Evolutionary conservation across 2,888 invertebrate genomes (phyloP), one percentile per base, ranked within the genome.

Genomic region (Eupithecia pulchellata): DNA sequence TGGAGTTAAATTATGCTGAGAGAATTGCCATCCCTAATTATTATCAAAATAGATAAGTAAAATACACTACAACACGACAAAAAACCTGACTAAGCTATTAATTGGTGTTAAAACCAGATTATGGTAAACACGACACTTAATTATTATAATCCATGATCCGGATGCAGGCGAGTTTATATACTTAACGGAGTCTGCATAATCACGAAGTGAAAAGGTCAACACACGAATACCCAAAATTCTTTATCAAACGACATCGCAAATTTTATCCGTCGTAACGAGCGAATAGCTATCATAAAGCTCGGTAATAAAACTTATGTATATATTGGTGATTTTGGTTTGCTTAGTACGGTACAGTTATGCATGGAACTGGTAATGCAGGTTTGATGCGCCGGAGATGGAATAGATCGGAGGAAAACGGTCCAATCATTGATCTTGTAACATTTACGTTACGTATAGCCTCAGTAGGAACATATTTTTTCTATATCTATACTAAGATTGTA

Each of bases 291-390:
- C 72, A 67, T 76, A 78, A 76, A 75, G 34, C 9, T 52, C 30
- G 32, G 55, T 42, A 65, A 73, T 77, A 78, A 75, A 77, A 76
- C 68, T 66, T 62, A 71, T n/a, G n/a, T n/a, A n/a, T n/a, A n/a
- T 67, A 70, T 74, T 75, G 72, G 72, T 57, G 69, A 71, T 67
- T 68, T 74, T 73, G 72, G 74, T 57, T 69, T 64, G 64, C 68
- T 61, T 68, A 52, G 70, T 29, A 42, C 63, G 66, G 70, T 66
- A 75, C 78, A 72, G 76, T 76, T 78, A 75, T 55, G 47, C 64
- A 47, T 25, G 20, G 64, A 75, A 78, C 76, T 71, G 74, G 77
- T 76, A 75, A 66, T 73, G 74, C 76, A 72, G 68, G 78, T 78
- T 74, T 64, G 60, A 42, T 63, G 68, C 36, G 60, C 65, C 65